Evolutionary conservation across 2,888 invertebrate species (phyloP).

Genomic region (Leptogaster cylindrica): DNA sequence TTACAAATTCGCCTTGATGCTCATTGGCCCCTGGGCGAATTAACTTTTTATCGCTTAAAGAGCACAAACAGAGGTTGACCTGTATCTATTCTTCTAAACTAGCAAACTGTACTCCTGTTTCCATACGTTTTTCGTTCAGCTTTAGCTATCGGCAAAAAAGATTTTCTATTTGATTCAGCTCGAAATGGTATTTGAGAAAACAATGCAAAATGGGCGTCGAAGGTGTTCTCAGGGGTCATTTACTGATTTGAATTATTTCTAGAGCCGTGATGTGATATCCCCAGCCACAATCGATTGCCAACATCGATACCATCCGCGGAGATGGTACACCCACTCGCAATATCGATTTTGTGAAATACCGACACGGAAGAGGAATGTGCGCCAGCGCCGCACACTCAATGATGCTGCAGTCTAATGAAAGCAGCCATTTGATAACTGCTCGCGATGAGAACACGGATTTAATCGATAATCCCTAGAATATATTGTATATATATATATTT

Average conservation of each 20-base stretch:
- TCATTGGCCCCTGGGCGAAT: constrained; percentile 3
- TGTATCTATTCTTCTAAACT: constrained; percentile 36
- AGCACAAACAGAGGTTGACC: constrained; percentile 29
- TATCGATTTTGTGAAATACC: constrained; percentile 20
- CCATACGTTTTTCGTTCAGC: constrained; percentile 27
- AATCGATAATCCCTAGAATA: too few species aligned
- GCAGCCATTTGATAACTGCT: neutral
- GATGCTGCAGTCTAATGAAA: neutral
- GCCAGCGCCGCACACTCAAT: neutral
- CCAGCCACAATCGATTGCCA: constrained; percentile 29
- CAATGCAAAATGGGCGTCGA: constrained; percentile 36
- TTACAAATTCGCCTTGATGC: constrained; percentile 5
- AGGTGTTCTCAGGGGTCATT: constrained; percentile 34
- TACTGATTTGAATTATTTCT: constrained; percentile 40
- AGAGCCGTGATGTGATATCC: constrained; percentile 27
- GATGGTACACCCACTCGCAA: constrained; percentile 32
- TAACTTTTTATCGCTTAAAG: constrained; percentile 14
- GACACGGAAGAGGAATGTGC: constrained; percentile 20
- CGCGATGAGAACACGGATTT: neutral
- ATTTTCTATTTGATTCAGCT: constrained; percentile 36
- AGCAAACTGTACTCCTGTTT: constrained; percentile 33
- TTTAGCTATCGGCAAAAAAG: constrained; percentile 29
- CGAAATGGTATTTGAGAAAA: constrained; percentile 34
- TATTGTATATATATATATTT: too few species aligned
- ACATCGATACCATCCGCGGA: constrained; percentile 19